Conservation (phyloP, 2,113 vertebrate species). For the Mobula hypostoma region DNA sequence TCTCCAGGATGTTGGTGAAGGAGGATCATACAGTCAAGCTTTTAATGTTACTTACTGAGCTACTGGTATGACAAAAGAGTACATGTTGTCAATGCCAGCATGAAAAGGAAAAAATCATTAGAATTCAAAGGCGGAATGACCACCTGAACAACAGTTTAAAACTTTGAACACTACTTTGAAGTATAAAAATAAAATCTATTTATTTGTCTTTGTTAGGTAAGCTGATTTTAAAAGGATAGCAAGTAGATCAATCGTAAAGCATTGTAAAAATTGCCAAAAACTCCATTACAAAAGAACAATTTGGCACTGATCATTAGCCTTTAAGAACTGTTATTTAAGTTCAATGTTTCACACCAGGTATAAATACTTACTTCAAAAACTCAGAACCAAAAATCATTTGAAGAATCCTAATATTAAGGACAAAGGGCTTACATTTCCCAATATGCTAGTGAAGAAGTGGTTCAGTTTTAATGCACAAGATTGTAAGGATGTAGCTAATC, state of each 20-base stretch:
- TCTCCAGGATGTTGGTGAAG: background rate
- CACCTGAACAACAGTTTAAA: background rate
- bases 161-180: background rate
- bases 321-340: background rate
- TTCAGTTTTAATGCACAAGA: no score
- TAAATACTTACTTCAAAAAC: background rate
- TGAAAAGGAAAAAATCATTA: background rate
- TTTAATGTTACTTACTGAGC: background rate
- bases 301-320: background rate
- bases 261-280: background rate
- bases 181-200: background rate
- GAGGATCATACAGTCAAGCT: background rate
- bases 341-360: background rate
- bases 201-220: background rate
- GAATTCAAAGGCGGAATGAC: background rate
- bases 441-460: no score
- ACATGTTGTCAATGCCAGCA: background rate
- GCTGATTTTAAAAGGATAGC: background rate
- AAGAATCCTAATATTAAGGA: no score
- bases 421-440: no score
- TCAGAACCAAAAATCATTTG: background rate
- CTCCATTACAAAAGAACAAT: background rate
- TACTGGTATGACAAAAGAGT: background rate
- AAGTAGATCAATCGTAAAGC: background rate
- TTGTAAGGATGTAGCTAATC: no score